These are phyloP conservation scores for Heterocephalus glaber DNA, from an alignment of 2,113 vertebrate genomes.

Conservation along the genomic window DNA sequence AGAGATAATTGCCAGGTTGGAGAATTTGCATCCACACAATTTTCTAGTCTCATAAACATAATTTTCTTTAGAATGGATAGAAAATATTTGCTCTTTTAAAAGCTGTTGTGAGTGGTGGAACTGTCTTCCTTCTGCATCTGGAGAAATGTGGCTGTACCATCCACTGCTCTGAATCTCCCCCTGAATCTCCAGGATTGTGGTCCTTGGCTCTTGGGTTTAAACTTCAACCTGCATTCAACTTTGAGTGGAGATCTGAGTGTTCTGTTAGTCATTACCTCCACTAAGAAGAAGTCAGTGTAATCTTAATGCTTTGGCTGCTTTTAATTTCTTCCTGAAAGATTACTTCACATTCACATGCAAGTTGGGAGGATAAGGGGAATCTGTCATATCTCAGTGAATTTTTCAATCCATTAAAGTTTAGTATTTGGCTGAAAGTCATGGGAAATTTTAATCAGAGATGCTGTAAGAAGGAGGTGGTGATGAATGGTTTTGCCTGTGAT, in stretches of 20 bases:
- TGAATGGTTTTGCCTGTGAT: conserved; percentile 46
- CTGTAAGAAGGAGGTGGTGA: conserved; percentile 21
- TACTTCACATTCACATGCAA: neutral
- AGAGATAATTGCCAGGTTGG: conserved; percentile 78
- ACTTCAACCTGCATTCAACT: neutral
- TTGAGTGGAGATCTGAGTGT: neutral
- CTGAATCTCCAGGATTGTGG: neutral
- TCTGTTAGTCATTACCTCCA: neutral
- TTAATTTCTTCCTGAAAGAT: conserved; percentile 31
- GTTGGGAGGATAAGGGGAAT: neutral
- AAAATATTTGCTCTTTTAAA: conserved; percentile 83
- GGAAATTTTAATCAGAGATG: conserved; percentile 61
- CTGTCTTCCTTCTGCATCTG: neutral
- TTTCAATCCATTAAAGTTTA: conserved; percentile 36
- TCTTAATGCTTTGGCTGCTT: neutral
- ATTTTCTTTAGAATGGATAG: conserved; percentile 77
- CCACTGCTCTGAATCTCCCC: neutral
- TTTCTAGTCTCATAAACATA: conserved; percentile 80
- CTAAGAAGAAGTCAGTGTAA: neutral
- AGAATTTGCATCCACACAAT: conserved; percentile 79
- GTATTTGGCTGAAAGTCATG: conserved; percentile 48
- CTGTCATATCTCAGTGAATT: neutral
- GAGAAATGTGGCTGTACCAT: neutral
- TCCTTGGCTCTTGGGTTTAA: neutral
- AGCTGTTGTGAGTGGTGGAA: conserved; percentile 50